Evolutionary conservation across 1,140 invertebrate species (phyloP), one percentile per base, ranked within the genome.

Genomic region (Stegodyphus mimosarum): DNA sequence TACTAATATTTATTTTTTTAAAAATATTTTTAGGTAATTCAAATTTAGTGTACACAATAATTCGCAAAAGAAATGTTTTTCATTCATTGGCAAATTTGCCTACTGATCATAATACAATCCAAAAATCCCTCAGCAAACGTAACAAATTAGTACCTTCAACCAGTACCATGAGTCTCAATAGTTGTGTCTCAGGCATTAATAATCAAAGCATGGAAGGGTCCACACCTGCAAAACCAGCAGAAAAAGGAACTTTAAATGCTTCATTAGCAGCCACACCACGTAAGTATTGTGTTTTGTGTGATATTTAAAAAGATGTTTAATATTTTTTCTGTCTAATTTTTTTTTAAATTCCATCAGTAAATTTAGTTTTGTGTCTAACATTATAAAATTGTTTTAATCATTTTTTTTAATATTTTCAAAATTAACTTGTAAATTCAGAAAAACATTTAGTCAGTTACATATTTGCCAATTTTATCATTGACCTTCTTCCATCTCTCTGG

Each of bases 31-130:
- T 88, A 96, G 95, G 95, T 0, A 99, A 99, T 90, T 97, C 97
- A 17, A 99, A 99, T 93, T 92, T 99, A 84, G 96, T 99, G 49
- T 99, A 99, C 91, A 99, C 98, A 6, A 99, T 99, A 86, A 99
- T 99, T 88, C 93, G 98, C 66, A 99, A 99, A 90, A 92, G 98
- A 49, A 95, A 97, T 90, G 97, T 99, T 72, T 99, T 99, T 91
- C 98, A 99, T 91, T 93, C 96, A 80, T 92, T 99, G 87, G 97
- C 97, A 13, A 99, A 99, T 92, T 91, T 99, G 79, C 97, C 98
- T 5, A 96, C 95, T 73, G 98, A 99, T 90, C 95, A 96, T 89
- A 92, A 93, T 11, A 94, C 95, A 74, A 99, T 99, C 88, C 94
- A 95, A 33, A 95, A 96, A 89, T 96, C 95, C 6, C 90, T 97